These are phyloP conservation scores for Drosophila engyochracea DNA, from an alignment of 2,888 invertebrate species.

Conservation along the genomic window DNA sequence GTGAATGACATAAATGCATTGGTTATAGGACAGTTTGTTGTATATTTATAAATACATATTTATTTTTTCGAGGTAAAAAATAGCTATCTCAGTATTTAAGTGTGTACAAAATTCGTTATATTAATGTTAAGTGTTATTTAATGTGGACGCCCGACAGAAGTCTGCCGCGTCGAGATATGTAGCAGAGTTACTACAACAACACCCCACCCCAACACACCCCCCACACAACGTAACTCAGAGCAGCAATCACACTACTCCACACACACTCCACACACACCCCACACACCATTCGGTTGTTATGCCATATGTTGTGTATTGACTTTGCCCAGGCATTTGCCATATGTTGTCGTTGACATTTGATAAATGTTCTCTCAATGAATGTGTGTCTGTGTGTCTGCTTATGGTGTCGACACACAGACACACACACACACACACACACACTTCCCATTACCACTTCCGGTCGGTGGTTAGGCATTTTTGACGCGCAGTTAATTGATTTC, in stretches of 20 bases:
- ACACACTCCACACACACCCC: neutral
- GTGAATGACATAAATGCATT: neutral
- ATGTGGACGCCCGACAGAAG: conserved; percentile 5
- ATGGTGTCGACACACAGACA: conserved; percentile 3
- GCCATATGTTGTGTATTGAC: conserved; percentile 60
- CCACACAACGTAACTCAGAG: neutral
- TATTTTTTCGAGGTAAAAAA: neutral
- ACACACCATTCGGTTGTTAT: conserved; percentile 17
- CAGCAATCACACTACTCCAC: neutral
- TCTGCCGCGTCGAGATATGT: conserved; percentile 13
- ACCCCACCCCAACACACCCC: neutral
- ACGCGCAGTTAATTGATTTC: conserved; percentile 78
- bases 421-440: neutral
- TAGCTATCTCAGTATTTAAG: neutral
- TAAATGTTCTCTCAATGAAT: conserved; percentile 58
- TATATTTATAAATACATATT: neutral
- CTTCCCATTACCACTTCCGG: conserved; percentile 54
- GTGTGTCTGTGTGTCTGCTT: neutral
- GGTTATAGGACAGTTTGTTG: neutral
- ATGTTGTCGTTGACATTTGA: conserved; percentile 70
- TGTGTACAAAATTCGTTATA: conserved; percentile 4
- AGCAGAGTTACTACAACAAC: neutral
- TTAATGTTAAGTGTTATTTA: neutral
- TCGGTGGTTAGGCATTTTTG: conserved; percentile 53
- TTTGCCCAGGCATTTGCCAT: conserved; percentile 58